Percentiles rank a stretch among this genome's conserved stretches.
These are phyloP conservation scores for Limosa lapponica DNA, from an alignment of 2,797 vertebrate species.

Conservation along the genomic window DNA sequence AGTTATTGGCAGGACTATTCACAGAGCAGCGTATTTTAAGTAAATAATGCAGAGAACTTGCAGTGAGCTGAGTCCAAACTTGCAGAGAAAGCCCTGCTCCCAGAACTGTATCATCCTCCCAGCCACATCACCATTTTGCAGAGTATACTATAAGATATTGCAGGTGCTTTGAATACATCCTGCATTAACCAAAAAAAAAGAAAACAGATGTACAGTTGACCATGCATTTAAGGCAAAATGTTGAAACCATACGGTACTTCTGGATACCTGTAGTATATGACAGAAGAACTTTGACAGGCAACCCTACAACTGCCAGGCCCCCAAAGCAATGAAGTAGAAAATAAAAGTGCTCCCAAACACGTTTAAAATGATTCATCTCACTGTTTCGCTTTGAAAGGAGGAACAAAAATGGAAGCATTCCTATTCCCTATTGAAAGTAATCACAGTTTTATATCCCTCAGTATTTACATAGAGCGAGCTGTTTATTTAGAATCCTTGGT, in stretches of 20 bases:
- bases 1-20: neutral
- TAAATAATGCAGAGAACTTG: neutral
- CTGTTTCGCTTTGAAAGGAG: conserved; percentile 72
- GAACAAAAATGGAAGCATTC: conserved; percentile 72
- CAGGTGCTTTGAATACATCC: neutral
- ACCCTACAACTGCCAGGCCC: conserved; percentile 32
- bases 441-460: conserved; percentile 79
- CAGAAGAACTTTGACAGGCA: conserved; percentile 1
- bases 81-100: neutral
- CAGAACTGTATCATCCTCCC: neutral
- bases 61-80: neutral
- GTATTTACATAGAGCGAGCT: conserved; percentile 84
- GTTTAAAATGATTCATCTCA: conserved; percentile 74
- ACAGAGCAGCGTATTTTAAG: neutral
- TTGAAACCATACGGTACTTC: conserved; percentile 11
- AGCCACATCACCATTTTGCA: neutral
- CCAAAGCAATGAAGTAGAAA: conserved; percentile 46
- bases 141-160: neutral
- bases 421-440: conserved; percentile 82
- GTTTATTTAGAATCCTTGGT: conserved; percentile 84
- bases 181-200: neutral
- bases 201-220: neutral
- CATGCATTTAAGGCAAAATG: conserved; percentile 33
- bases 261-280: neutral
- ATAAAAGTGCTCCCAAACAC: conserved; percentile 39